Evolutionary conservation across 2,888 invertebrate genomes (phyloP).

Genomic region (Oeneis ivallda): DNA sequence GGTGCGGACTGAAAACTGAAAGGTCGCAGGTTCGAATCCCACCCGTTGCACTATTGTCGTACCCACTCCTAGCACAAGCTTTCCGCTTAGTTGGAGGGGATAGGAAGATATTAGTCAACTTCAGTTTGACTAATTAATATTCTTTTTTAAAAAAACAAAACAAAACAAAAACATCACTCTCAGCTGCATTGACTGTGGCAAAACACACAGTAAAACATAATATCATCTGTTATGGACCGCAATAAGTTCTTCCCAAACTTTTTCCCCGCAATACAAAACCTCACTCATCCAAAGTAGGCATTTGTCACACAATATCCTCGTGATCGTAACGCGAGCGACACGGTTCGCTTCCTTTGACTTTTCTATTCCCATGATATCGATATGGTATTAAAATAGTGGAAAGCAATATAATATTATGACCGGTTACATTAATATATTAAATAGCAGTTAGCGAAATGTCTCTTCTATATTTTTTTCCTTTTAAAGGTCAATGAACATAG

Average conservation of each 20-base stretch:
- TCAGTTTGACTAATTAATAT: no score
- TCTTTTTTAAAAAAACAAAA: no score
- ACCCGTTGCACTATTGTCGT: no score
- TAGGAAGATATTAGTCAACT: no score
- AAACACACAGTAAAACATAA: no score
- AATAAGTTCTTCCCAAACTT: background rate
- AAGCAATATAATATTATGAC: slow-evolving; percentile 32
- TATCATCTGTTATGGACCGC: background rate
- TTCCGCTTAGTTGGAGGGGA: no score
- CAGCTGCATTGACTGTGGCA: no score
- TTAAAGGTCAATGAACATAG: background rate
- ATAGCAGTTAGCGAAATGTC: slow-evolving; percentile 12
- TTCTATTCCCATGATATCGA: slow-evolving; percentile 62
- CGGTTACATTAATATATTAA: slow-evolving; percentile 17
- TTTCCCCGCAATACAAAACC: slow-evolving; percentile 24
- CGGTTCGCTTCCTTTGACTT: slow-evolving; percentile 61
- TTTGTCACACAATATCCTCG: slow-evolving; percentile 52
- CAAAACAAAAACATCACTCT: no score
- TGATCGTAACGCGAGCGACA: slow-evolving; percentile 63
- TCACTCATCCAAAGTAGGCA: slow-evolving; percentile 28
- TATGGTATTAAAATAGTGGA: slow-evolving; percentile 43
- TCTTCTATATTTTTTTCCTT: slow-evolving; percentile 1
- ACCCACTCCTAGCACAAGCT: no score
- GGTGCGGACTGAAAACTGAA: no score
- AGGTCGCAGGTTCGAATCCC: no score